These are phyloP conservation scores for Brachionus koreanus DNA, from an alignment of 1,140 invertebrate species.

Conservation along the genomic window DNA sequence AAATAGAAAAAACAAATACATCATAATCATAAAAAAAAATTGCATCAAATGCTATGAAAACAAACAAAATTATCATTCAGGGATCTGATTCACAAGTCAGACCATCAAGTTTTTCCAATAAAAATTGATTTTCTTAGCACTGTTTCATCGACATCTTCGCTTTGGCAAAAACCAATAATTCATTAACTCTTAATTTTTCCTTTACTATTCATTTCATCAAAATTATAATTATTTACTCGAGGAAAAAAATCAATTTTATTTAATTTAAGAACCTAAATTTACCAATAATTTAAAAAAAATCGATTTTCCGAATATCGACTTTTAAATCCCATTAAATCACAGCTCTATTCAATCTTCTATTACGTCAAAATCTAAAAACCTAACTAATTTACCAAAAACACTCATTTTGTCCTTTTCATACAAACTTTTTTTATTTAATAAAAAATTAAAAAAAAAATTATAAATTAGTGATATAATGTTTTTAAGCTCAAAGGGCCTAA, in stretches of 20 bases:
- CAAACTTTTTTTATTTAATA: too few relatives aligned
- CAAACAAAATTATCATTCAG: neutral
- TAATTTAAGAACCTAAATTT: neutral
- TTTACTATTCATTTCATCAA: neutral
- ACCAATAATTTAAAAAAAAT: slow-evolving; percentile 6
- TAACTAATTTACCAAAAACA: too few relatives aligned
- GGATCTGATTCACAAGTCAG: neutral
- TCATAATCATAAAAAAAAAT: neutral
- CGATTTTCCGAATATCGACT: neutral
- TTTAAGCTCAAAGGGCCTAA: too few relatives aligned
- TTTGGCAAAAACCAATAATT: slow-evolving; percentile 28
- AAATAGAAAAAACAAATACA: slow-evolving; percentile 20
- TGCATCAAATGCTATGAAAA: neutral
- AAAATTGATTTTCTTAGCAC: slow-evolving; percentile 13
- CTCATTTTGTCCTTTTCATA: too few relatives aligned
- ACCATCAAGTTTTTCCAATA: slow-evolving; percentile 2
- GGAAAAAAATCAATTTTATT: slow-evolving; percentile 38
- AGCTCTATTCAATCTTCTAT: neutral
- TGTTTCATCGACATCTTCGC: neutral
- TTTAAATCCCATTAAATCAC: neutral
- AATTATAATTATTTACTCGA: slow-evolving; percentile 34
- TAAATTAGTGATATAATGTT: too few relatives aligned
- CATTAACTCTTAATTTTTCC: slow-evolving; percentile 10
- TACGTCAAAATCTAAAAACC: too few relatives aligned
- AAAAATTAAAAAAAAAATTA: too few relatives aligned